Conservation (phyloP, 1,140 invertebrate genomes). For the Drosophila subpulchrella region DNA sequence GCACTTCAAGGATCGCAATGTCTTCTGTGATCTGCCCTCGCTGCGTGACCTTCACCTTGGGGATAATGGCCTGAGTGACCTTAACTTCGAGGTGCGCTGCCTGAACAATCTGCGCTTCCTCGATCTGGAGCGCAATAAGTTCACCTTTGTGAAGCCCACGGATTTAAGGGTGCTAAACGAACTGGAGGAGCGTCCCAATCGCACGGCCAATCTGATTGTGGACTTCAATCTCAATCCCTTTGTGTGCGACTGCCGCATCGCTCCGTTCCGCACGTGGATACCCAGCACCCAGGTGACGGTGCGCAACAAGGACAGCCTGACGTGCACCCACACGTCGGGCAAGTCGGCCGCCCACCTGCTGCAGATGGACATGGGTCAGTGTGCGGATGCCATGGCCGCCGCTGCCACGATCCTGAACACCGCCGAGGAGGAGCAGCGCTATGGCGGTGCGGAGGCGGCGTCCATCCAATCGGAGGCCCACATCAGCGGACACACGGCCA, state of each 20-base stretch:
- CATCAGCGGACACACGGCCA: conserved; percentile 84
- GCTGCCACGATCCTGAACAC: conserved; percentile 72
- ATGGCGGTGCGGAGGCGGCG: conserved; percentile 30
- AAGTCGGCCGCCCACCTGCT: conserved; percentile 77
- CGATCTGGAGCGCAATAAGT: conserved; percentile 90
- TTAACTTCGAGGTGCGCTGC: conserved; percentile 90
- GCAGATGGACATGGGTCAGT: conserved; percentile 83
- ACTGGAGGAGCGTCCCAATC: conserved; percentile 84
- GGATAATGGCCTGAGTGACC: conserved; percentile 87
- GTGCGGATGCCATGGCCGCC: conserved; percentile 70
- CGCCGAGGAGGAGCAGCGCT: conserved; percentile 58
- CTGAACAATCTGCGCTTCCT: conserved; percentile 88
- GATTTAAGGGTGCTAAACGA: conserved; percentile 88
- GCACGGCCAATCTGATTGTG: conserved; percentile 87
- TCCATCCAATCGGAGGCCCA: conserved; percentile 49
- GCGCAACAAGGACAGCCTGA: conserved; percentile 86
- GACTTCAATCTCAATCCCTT: conserved; percentile 90
- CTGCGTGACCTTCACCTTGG: conserved; percentile 89
- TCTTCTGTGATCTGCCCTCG: conserved; percentile 90
- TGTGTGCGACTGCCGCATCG: conserved; percentile 88
- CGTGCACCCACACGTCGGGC: conserved; percentile 84
- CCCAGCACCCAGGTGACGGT: conserved; percentile 87
- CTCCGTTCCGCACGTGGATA: conserved; percentile 88
- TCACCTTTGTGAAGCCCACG: conserved; percentile 86
- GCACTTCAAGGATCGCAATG: conserved; percentile 87